Conservation (phyloP, 1,140 invertebrate genomes). For the Rhynchophorus ferrugineus region DNA sequence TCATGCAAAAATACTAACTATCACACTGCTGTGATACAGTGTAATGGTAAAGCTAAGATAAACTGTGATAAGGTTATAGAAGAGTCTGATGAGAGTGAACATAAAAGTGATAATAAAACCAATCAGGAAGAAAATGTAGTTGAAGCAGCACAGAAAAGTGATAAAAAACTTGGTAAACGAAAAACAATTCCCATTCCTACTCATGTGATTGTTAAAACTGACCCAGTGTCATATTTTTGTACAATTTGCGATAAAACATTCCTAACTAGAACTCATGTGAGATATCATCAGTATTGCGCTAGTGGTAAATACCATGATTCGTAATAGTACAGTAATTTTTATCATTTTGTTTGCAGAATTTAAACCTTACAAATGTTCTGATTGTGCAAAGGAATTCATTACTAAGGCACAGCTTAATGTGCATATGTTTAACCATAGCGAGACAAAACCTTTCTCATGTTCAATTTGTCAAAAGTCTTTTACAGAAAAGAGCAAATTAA, state of each 20-base stretch:
- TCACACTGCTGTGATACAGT: conserved; percentile 28
- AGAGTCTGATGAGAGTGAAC: background rate
- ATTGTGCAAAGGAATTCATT: conserved; percentile 36
- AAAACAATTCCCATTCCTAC: conserved; percentile 23
- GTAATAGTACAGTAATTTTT: background rate
- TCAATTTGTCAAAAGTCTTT: conserved; percentile 35
- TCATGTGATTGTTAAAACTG: conserved; percentile 28
- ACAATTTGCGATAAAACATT: conserved; percentile 38
- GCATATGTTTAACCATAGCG: conserved; percentile 35
- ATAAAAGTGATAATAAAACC: conserved; percentile 1
- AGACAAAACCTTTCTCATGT: conserved; percentile 36
- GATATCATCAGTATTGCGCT: conserved; percentile 38
- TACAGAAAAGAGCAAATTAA: conserved; percentile 33
- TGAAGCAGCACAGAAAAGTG: conserved; percentile 6
- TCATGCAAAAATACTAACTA: conserved; percentile 5
- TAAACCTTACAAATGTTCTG: conserved; percentile 37
- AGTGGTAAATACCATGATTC: conserved; percentile 26
- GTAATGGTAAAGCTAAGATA: conserved; percentile 22
- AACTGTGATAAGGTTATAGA: conserved; percentile 6
- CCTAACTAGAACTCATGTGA: conserved; percentile 33
- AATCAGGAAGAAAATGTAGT: conserved; percentile 1
- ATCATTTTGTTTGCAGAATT: conserved; percentile 34
- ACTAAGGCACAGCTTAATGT: conserved; percentile 35
- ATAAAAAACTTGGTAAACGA: background rate
- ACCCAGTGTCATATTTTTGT: conserved; percentile 32